phyloP scores from a whole-genome alignment of 1,140 invertebrate species.

The Drosophila funebris region DNA sequence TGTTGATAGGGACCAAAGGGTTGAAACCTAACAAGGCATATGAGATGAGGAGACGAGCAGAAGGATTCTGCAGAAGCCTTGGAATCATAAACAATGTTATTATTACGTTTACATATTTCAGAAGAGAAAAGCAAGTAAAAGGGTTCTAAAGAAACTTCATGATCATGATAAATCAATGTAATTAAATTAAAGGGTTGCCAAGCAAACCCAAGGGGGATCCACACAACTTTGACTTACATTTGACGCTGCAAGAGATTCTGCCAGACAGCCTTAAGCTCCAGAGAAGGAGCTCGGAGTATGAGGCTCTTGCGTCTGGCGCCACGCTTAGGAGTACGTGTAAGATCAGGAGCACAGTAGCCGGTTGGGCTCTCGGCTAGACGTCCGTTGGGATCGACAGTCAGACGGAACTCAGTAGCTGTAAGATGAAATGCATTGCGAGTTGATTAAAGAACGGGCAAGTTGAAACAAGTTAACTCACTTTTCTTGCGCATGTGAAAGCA shows the following conservation, averaged over 20 bases:
- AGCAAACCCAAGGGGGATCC: no score
- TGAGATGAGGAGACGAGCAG: no score
- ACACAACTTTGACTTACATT: constrained; percentile 87
- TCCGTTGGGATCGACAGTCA: constrained; percentile 87
- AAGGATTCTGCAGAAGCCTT: no score
- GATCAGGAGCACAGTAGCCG: constrained; percentile 87
- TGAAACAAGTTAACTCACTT: constrained; percentile 85
- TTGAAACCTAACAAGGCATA: no score
- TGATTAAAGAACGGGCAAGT: neutral
- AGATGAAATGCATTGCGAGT: neutral
- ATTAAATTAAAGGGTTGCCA: no score
- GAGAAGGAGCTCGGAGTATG: constrained; percentile 90
- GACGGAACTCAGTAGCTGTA: constrained; percentile 89
- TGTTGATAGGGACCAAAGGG: no score
- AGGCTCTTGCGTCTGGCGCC: constrained; percentile 88
- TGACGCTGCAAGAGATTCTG: constrained; percentile 93
- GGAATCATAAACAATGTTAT: no score
- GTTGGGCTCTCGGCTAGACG: constrained; percentile 87
- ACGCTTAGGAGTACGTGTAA: constrained; percentile 86
- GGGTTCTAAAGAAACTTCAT: no score
- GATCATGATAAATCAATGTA: no score
- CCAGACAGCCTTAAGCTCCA: constrained; percentile 94
- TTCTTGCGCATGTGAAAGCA: constrained; percentile 93
- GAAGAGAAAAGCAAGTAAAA: no score
- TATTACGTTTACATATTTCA: no score